Base-by-base conservation (phyloP, 2,888 invertebrate genomes). In the Calliopum simillimum region DNA sequence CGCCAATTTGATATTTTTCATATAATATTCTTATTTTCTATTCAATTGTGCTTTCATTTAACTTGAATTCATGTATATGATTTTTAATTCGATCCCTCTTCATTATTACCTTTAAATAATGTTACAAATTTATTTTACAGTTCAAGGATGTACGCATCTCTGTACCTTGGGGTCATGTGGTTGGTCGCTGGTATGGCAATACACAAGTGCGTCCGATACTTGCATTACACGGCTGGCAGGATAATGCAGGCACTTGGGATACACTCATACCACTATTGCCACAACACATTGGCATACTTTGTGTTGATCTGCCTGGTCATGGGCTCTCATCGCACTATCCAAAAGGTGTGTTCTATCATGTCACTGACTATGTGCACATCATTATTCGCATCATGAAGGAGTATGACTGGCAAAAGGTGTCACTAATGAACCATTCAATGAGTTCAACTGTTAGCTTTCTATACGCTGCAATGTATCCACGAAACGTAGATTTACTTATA, bases 171-270 rank as follows among this genome's bases (percentile, higher is more conserved):
- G 92, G 92, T 0, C 88, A 90, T 76, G 76, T 92, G n/a, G 87
- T 90, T 8, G 92, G 89, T 2, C 91, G 91, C 79, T 87, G 91
- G 85, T 93, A 93, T 91, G 92, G 92, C 19, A 87, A 86, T 23
- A 87, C 87, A 68, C 84, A 89, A 69, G 85, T 87, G 56, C 87
- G 90, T 68, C 93, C 93, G 1, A 88, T 93, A 59, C 80, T 93
- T 49, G 90, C 90, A 1, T 76, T 93, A 4, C 93, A 94, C 80
- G 93, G 93, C 0, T 93, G 92, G 92, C 90, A 90, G 85, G 93
- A 94, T 83, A 94, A 93, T 81, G 90, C 91, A 19, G 91, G 91
- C 23, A 89, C 91, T 0, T 94, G 92, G 87, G 91, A 93, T 81
- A 88, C 88, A 0, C 80, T 94, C 46, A 88, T 90, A 19, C 91